These are phyloP conservation scores for Lordiphosa clarofinis DNA, from an alignment of 1,140 invertebrate species.

Conservation along the genomic window DNA sequence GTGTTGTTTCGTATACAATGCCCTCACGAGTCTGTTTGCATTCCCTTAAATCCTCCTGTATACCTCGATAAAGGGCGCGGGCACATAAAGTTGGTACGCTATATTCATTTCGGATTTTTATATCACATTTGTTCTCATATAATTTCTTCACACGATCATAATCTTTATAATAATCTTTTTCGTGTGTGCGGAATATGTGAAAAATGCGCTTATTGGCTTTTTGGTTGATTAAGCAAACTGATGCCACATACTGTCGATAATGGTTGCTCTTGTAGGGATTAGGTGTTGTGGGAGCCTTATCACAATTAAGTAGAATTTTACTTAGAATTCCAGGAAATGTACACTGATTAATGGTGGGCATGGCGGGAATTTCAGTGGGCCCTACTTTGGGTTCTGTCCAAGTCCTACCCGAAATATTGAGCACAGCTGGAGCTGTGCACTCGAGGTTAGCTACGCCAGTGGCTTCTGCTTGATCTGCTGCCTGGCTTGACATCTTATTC, in stretches of 20 bases:
- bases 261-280: too few relatives aligned
- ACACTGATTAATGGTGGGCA: neutral
- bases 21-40: slow-evolving; percentile 25
- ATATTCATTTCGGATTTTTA: slow-evolving; percentile 5
- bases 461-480: too few relatives aligned
- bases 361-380: neutral
- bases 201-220: slow-evolving; percentile 11
- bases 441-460: too few relatives aligned
- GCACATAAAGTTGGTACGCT: slow-evolving; percentile 17
- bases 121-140: slow-evolving; percentile 16
- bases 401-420: slow-evolving; percentile 15
- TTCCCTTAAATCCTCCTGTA: slow-evolving; percentile 11
- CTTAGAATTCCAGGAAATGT: slow-evolving; percentile 18
- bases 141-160: slow-evolving; percentile 1
- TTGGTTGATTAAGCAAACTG: too few relatives aligned
- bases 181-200: slow-evolving; percentile 22
- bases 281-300: too few relatives aligned
- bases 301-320: slow-evolving; percentile 11
- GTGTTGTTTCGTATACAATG: slow-evolving; percentile 18
- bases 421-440: neutral
- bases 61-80: neutral
- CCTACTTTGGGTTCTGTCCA: neutral
- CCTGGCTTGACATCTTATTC: too few relatives aligned
- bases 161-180: neutral
- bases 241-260: too few relatives aligned